Conservation (phyloP, 2,888 invertebrate genomes). For the Cryptocheilus praepositus region DNA sequence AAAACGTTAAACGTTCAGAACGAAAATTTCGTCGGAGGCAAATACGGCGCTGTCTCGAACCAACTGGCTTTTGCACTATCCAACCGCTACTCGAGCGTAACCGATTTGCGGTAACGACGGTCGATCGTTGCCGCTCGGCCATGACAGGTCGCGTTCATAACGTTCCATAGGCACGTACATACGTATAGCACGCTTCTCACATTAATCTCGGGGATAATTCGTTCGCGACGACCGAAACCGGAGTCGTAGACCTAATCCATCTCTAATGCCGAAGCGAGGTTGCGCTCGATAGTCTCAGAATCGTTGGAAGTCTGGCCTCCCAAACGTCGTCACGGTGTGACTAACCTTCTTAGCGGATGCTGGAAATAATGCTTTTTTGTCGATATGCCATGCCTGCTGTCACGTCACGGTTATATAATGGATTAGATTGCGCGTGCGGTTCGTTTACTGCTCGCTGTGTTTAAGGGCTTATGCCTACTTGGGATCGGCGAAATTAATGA, state of each 20-base stretch:
- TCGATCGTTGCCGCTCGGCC: neutral
- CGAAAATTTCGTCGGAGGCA: no score
- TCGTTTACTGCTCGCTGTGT: no score
- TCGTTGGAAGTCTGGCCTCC: conserved; percentile 27
- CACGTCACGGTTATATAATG: no score
- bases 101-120: no score
- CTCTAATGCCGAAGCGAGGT: conserved; percentile 44
- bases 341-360: conserved; percentile 29
- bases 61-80: no score
- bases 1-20: no score
- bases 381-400: no score
- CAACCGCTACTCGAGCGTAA: no score
- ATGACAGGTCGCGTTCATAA: conserved; percentile 41
- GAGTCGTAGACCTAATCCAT: conserved; percentile 41
- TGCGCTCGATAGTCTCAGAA: conserved; percentile 29
- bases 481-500: no score
- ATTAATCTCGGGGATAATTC: conserved; percentile 53
- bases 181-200: conserved; percentile 25
- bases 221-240: conserved; percentile 39
- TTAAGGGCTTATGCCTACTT: no score
- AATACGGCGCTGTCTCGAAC: no score
- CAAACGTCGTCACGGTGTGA: conserved; percentile 41
- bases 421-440: no score
- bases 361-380: conserved; percentile 1
- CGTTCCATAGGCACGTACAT: conserved; percentile 38